phyloP scores from a whole-genome alignment of 2,113 vertebrate genomes.

The Macrotis lagotis region DNA sequence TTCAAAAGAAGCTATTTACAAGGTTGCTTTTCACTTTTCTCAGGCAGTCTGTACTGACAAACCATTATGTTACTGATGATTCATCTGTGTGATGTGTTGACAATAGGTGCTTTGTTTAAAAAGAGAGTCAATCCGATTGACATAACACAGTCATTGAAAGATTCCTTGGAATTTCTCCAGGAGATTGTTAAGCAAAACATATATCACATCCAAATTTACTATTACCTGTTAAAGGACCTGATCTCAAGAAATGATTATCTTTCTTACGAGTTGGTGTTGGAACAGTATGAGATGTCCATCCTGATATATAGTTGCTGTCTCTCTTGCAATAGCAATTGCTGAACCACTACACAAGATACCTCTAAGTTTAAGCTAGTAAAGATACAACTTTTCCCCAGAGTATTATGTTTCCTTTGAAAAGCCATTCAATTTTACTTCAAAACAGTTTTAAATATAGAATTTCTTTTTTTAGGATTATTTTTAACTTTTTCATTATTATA shows the following conservation, averaged over 20 bases:
- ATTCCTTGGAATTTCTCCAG: not conserved
- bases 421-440: not conserved
- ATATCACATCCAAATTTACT: not conserved
- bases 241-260: not conserved
- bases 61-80: slow-evolving; percentile 56
- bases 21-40: slow-evolving; percentile 71
- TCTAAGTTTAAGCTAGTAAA: not conserved
- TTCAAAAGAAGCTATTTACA: slow-evolving; percentile 72
- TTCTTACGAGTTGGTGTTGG: not conserved
- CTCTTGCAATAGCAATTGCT: not conserved
- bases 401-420: not conserved
- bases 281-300: not conserved
- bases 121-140: not conserved
- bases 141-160: not conserved
- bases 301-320: not conserved
- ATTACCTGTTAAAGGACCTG: not conserved
- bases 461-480: not conserved
- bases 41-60: slow-evolving; percentile 69
- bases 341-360: not conserved
- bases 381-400: not conserved
- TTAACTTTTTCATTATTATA: not conserved
- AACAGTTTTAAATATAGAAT: not conserved
- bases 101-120: not conserved
- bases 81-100: slow-evolving; percentile 36
- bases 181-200: not conserved